Evolutionary conservation across 1,140 invertebrate genomes (phyloP), one percentile per base, ranked within the genome.

Genomic region (Bombus consobrinus): DNA sequence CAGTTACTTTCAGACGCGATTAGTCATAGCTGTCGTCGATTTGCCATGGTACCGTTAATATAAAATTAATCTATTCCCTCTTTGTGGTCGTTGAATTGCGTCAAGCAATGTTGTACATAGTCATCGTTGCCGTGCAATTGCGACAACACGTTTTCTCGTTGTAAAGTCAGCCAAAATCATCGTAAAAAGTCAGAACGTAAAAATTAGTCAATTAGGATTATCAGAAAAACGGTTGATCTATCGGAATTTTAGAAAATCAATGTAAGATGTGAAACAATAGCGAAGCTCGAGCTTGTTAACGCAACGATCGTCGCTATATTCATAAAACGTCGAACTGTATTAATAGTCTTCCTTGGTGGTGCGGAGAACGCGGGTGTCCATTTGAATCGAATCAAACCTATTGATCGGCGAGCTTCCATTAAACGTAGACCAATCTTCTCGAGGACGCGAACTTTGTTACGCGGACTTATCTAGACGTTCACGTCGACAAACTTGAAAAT

Each of bases 1-100:
- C 6, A 53, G 47, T 53, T 53, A 8, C 47, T 53, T 53, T 53
- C 47, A 53, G 18, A 47, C 47, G 43, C 71, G 74, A 87, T 88
- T 88, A 87, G 81, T 87, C 43, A 81, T 86, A 85, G 74, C 81
- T 88, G 87, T 88, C 87, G 76, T 64, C 34, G 59, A 77, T 37
- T 43, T 43, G 37, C 57, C 86, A 88, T 85, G 76, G 47, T 22
- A 53, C 47, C 47, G 47, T 53, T 53, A 53, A 22, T 53, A 53
- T 8, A 53, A 53, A 53, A 53, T 53, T 22, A 53, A 53, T 53
- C 47, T 53, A 53, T 53, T 53, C 1, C 5, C 6, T 76, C 62
- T 41, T 47, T 69, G 22, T 37, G 81, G 73, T 34, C 57, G 78
- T 62, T 13, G 28, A 10, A n/a, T 62, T n/a, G 59, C 28, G 25